Evolutionary conservation across 2,113 vertebrate genomes (phyloP), one percentile per base, ranked within the genome.

Genomic region (Lasiurus borealis): DNA sequence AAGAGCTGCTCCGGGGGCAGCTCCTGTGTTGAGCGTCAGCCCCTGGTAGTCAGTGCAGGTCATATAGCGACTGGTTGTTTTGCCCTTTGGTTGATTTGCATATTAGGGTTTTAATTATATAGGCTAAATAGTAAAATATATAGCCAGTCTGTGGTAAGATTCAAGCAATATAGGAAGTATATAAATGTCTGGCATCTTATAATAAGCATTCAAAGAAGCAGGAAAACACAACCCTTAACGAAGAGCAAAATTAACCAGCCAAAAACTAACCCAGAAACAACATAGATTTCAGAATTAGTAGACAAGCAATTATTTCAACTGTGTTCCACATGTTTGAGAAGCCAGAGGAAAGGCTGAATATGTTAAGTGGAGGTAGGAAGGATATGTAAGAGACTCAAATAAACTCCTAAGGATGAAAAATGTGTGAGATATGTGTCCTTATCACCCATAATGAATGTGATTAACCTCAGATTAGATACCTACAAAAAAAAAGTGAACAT

Each of bases 201-300:
- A 91, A 93, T 71, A 96, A 89, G 44, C 40, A 52, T 62, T 21
- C 72, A 62, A 95, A 84, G 40, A 68, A 59, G 25, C 80, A 85
- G 27, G 16, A 81, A 90, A 64, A 50, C 78, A 46, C 12, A 92
- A 34, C 7, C 29, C 52, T 71, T 73, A 66, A 48, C n/a, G 31
- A 75, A 59, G 10, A 76, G 48, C 48, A 66, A 66, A 46, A 6
- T 77, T 52, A 68, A 40, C 48, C 68, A 52, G 34, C 76, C 21
- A 54, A 91, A 40, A 78, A 54, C 64, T 84, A 81, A 95, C 57
- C 50, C 64, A 92, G 85, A 92, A 96, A 93, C 69, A 93, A 71
- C 27, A 57, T 14, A 66, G 34, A 84, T 64, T 88, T 48, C 44
- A 57, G 66, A 83, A 96, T 52, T 54, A 93, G 57, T 44, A 94